Evolutionary conservation across 1,140 invertebrate species (phyloP), one percentile per base, ranked within the genome.

Genomic region (Hylyphantes graminicola): DNA sequence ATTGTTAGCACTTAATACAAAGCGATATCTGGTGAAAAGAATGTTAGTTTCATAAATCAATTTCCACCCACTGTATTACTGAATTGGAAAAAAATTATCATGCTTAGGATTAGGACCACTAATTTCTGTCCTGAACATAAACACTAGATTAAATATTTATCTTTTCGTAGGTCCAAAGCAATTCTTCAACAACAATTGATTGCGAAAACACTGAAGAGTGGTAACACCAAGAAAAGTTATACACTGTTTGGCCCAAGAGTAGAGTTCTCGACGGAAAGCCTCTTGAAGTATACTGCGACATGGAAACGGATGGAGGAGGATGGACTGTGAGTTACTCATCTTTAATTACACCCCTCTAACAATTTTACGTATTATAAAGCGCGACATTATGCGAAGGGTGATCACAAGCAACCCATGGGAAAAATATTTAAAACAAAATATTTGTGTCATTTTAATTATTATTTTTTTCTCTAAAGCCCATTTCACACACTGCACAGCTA

Each of bases 221-320:
- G 67, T 7, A 15, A 51, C 7, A 73, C 89, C 90, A 0, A 12
- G 12, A 86, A 93, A 93, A 8, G 90, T n/a, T 93, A n/a, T 94
- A 94, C 86, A 88, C 95, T 17, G 93, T 96, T 55, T 92, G 93
- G 73, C 94, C 95, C 8, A 55, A 57, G 17, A 80, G 57, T 12
- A 55, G 77, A 48, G 92, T 92, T 1, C 92, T 92, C 64, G 76
- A 86, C 15, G 91, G 91, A 5, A 90, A 91, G 73, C 94, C 95
- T 0, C 88, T 96, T n/a, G 90, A 94, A 86, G 93, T 94, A 0
- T 93, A 93, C 87, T 97, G 96, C 89, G 92, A 92, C 53, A 91
- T 94, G 85, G 88, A 90, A n/a, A 88, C 88, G 17, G 88, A 90
- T 78, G 89, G 89, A 15, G 91, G 90, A 12, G 95, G 95, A 0